Conservation (phyloP, 2,113 vertebrate species). For the Dolichotis patagonum region DNA sequence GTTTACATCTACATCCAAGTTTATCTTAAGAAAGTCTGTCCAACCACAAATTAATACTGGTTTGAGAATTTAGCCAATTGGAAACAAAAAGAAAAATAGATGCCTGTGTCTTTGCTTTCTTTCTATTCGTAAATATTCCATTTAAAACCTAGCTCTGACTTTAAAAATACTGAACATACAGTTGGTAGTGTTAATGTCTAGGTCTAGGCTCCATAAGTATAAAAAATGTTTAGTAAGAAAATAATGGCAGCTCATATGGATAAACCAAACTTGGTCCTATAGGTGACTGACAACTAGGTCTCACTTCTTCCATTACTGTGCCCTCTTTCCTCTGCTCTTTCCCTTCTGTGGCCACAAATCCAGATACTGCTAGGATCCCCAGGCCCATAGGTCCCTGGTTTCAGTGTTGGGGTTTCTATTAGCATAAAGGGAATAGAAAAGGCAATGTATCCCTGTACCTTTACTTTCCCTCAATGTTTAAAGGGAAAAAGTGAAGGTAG, state of each 20-base stretch:
- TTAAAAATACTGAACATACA: not conserved
- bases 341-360: not conserved
- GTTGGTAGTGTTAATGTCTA: not conserved
- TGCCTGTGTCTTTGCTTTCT: not conserved
- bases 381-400: not conserved
- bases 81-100: not conserved
- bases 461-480: conserved; percentile 38
- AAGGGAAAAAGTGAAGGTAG: conserved; percentile 46
- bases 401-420: not conserved
- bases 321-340: too few species aligned
- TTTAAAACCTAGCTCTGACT: conserved; percentile 4
- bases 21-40: not conserved
- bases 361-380: not conserved
- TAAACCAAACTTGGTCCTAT: not conserved
- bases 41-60: not conserved
- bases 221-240: not conserved
- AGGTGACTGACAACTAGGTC: not conserved
- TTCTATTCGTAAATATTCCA: conserved; percentile 32
- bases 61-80: not conserved
- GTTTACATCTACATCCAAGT: not conserved
- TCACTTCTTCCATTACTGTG: not conserved
- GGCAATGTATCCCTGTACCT: conserved; percentile 32
- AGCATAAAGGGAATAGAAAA: conserved; percentile 17
- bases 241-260: not conserved
- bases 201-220: not conserved